Evolutionary conservation across 2,888 invertebrate genomes (phyloP).

Genomic region (Lasioglossum vierecki): DNA sequence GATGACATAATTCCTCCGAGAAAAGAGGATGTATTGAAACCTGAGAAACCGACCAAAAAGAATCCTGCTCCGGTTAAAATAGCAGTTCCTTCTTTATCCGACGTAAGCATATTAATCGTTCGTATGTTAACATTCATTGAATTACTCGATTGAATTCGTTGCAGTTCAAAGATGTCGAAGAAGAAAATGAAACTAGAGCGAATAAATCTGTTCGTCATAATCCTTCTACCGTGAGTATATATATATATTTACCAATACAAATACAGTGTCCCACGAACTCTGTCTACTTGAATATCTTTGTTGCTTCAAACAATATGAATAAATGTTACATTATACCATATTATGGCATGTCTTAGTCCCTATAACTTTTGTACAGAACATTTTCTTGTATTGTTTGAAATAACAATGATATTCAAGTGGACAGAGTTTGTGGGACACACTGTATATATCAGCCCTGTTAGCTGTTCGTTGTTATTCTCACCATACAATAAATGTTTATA

Average conservation of each 20-base stretch:
- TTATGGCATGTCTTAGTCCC: no score
- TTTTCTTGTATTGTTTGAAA: no score
- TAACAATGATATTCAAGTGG: no score
- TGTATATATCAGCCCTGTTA: not conserved
- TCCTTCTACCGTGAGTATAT: constrained; percentile 84
- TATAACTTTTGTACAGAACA: no score
- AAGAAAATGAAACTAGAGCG: constrained; percentile 83
- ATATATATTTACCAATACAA: not conserved
- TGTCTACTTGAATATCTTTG: no score
- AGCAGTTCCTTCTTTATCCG: constrained; percentile 88
- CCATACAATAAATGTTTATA: constrained; percentile 69
- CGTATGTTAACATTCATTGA: constrained; percentile 19
- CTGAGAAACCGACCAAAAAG: constrained; percentile 71
- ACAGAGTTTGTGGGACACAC: no score
- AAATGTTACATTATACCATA: no score
- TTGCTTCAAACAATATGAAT: no score
- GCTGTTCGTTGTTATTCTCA: not conserved
- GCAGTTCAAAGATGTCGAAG: constrained; percentile 87
- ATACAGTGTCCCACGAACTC: not conserved
- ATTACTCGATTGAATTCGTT: constrained; percentile 69
- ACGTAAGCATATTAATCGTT: constrained; percentile 83
- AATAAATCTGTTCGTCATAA: constrained; percentile 74
- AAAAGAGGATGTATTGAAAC: constrained; percentile 74
- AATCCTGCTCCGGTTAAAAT: constrained; percentile 87
- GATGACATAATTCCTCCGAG: constrained; percentile 86